A percentile compares a stretch with the other conserved stretches of the same genome.
phyloP scores from a whole-genome alignment of 2,113 vertebrate genomes.

The Corapipo altera region DNA sequence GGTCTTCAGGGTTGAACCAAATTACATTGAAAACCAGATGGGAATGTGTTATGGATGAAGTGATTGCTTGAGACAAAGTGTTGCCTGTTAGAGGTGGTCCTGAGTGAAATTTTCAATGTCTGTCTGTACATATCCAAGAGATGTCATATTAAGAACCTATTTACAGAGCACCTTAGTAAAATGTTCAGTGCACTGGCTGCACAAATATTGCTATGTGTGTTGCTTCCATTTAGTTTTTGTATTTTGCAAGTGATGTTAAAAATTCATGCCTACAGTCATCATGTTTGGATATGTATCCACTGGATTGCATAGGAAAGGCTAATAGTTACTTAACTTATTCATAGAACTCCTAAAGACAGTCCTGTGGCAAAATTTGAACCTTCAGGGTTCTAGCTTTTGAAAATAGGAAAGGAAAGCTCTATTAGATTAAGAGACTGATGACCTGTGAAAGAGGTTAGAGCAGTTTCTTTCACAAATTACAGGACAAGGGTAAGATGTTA shows the following conservation, averaged over 20 bases:
- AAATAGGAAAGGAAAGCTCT: background rate
- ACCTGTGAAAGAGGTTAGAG: background rate
- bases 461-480: background rate
- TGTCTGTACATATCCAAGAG: background rate
- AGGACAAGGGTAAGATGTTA: background rate
- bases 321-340: background rate
- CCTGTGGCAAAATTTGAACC: background rate
- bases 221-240: background rate
- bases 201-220: background rate
- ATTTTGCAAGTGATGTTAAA: slow-evolving; percentile 2
- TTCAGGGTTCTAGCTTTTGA: background rate
- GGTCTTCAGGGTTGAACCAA: slow-evolving; percentile 22
- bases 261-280: background rate
- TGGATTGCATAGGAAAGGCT: background rate
- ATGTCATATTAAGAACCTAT: background rate
- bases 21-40: slow-evolving; percentile 4
- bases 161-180: background rate
- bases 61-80: background rate
- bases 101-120: background rate
- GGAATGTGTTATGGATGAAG: slow-evolving; percentile 13
- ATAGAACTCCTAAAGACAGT: background rate
- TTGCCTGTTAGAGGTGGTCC: slow-evolving; percentile 47
- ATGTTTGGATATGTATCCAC: background rate
- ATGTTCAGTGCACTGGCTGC: background rate
- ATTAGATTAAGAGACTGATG: background rate